phyloP scores from a whole-genome alignment of 2,888 invertebrate genomes.

The Julus scandinavius region DNA sequence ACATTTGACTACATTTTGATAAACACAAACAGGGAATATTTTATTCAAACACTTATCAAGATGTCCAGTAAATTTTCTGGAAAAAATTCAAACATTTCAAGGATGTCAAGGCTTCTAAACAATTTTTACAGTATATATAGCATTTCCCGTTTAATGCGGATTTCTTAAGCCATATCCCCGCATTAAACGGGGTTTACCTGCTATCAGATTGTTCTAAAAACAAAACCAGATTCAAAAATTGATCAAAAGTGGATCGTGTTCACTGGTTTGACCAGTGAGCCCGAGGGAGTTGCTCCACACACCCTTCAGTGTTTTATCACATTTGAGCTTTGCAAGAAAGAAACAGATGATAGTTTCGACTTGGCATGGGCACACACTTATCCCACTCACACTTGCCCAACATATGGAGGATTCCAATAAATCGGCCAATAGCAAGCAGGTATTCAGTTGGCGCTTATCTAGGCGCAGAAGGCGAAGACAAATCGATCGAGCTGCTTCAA shows the following conservation, averaged over 20 bases:
- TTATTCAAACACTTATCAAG: too few relatives aligned
- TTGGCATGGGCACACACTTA: background rate
- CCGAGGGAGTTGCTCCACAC: background rate
- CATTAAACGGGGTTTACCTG: too few relatives aligned
- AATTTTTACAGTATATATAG: too few relatives aligned
- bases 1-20: too few relatives aligned
- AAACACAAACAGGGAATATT: too few relatives aligned
- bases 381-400: background rate
- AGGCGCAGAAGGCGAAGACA: constrained; percentile 25
- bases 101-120: too few relatives aligned
- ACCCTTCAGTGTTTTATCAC: background rate
- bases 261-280: background rate
- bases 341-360: constrained; percentile 26
- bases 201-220: too few relatives aligned
- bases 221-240: too few relatives aligned
- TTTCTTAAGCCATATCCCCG: too few relatives aligned
- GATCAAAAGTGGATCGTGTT: background rate
- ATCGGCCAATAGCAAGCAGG: constrained; percentile 4
- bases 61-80: too few relatives aligned
- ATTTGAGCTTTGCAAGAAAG: background rate
- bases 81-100: too few relatives aligned
- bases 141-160: too few relatives aligned
- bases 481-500: constrained; percentile 26
- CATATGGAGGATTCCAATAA: constrained; percentile 8
- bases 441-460: constrained; percentile 17